phyloP scores from a whole-genome alignment of 2,113 vertebrate genomes.

The Xenopus borealis region DNA sequence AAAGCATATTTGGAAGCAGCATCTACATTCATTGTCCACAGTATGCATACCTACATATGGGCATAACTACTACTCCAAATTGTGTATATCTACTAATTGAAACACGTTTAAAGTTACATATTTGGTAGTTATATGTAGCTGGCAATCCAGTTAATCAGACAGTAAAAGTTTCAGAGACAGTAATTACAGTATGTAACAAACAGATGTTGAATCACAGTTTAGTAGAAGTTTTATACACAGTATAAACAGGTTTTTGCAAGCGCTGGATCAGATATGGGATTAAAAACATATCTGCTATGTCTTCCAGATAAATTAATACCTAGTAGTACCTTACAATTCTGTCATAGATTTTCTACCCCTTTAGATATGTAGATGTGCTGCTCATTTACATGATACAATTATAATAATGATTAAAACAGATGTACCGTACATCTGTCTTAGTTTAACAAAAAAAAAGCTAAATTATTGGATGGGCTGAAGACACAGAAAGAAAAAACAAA shows the following conservation, averaged over 20 bases:
- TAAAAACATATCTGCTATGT: no score
- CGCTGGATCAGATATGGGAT: neutral
- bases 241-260: neutral
- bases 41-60: no score
- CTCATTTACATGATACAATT: neutral
- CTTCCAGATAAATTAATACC: no score
- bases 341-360: neutral
- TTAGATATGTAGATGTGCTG: neutral
- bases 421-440: neutral
- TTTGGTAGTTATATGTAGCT: no score
- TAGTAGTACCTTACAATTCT: neutral
- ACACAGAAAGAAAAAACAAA: constrained; percentile 40
- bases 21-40: no score
- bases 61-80: no score
- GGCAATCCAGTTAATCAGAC: no score
- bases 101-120: no score
- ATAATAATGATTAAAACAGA: constrained; percentile 10
- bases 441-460: constrained; percentile 42
- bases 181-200: neutral
- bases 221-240: neutral
- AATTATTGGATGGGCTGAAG: constrained; percentile 44
- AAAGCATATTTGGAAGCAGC: no score
- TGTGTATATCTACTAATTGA: no score
- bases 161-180: no score
- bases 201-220: neutral